phyloP scores from a whole-genome alignment of 2,888 invertebrate species.

The Pasiphila rectangulata region DNA sequence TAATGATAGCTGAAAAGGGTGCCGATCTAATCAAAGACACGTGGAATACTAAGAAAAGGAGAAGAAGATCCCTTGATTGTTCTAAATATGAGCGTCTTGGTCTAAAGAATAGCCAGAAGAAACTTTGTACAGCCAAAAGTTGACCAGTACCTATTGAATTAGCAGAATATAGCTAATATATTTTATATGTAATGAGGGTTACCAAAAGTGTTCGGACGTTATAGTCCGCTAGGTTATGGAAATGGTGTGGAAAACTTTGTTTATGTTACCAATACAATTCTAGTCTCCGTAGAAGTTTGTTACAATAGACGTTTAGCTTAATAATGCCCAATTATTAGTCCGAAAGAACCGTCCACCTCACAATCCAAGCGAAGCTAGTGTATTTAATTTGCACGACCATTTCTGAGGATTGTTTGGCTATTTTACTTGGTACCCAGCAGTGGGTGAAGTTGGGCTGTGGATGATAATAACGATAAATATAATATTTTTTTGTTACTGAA shows the following conservation, averaged over 20 bases:
- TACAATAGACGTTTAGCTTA: constrained; percentile 3
- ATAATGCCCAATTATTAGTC: too few relatives aligned
- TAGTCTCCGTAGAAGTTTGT: constrained; percentile 26
- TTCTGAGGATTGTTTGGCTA: too few relatives aligned
- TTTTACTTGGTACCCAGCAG: too few relatives aligned
- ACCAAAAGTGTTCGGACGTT: constrained; percentile 25
- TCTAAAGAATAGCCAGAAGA: constrained; percentile 36
- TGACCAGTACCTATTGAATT: constrained; percentile 44
- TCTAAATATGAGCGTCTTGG: constrained; percentile 43
- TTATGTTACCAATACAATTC: constrained; percentile 29
- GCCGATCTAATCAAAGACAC: constrained; percentile 89
- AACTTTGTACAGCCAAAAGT: constrained; percentile 51
- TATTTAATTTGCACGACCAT: too few relatives aligned
- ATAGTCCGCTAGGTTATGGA: constrained; percentile 8
- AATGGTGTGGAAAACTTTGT: constrained; percentile 12
- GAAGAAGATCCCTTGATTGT: constrained; percentile 51
- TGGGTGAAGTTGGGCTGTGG: too few relatives aligned
- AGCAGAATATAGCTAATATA: constrained; percentile 19
- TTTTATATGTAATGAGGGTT: constrained; percentile 11
- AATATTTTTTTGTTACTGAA: too few relatives aligned
- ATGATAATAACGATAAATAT: too few relatives aligned
- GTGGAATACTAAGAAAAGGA: constrained; percentile 77
- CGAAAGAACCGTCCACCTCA: too few relatives aligned
- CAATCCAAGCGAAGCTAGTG: too few relatives aligned
- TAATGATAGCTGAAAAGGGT: constrained; percentile 94